Conservation (phyloP, 2,113 vertebrate species). For the Plestiodon gilberti region DNA sequence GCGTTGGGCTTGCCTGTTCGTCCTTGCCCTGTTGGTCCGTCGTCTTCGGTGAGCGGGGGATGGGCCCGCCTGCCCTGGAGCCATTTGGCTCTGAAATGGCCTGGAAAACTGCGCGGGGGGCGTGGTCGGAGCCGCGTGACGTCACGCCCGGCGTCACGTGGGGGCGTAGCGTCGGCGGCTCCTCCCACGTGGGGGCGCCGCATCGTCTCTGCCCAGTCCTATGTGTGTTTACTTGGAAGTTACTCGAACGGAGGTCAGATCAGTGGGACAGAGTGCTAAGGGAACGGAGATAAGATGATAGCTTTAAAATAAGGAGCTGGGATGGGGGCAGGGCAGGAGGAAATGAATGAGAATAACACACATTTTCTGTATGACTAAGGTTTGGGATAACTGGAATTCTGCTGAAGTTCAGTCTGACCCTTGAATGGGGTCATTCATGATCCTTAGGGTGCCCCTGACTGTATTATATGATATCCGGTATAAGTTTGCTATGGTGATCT, state of each 20-base stretch:
- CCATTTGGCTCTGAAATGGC: too few species aligned
- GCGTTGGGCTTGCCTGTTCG: too few species aligned
- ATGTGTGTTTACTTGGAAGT: background rate
- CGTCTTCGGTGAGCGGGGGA: too few species aligned
- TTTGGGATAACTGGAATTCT: background rate
- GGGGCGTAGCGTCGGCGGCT: too few species aligned
- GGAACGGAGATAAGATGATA: background rate
- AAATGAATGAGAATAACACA: background rate
- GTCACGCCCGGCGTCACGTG: too few species aligned
- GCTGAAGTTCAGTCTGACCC: background rate
- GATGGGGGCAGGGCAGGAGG: background rate
- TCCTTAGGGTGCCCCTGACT: constrained; percentile 10
- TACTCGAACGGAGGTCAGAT: too few species aligned
- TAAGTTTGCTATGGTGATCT: constrained; percentile 32
- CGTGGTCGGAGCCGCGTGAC: too few species aligned
- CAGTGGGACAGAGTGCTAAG: background rate
- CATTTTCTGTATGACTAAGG: background rate
- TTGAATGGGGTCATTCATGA: constrained; percentile 9
- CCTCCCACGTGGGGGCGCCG: too few species aligned
- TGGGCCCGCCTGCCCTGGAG: too few species aligned
- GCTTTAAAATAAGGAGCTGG: background rate
- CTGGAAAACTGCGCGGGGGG: too few species aligned
- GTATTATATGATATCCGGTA: constrained; percentile 23
- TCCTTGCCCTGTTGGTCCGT: too few species aligned
- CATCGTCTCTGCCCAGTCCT: background rate